Evolutionary conservation across 2,888 invertebrate genomes (phyloP), one percentile per base, ranked within the genome.

Genomic region (Adela reaumurella): DNA sequence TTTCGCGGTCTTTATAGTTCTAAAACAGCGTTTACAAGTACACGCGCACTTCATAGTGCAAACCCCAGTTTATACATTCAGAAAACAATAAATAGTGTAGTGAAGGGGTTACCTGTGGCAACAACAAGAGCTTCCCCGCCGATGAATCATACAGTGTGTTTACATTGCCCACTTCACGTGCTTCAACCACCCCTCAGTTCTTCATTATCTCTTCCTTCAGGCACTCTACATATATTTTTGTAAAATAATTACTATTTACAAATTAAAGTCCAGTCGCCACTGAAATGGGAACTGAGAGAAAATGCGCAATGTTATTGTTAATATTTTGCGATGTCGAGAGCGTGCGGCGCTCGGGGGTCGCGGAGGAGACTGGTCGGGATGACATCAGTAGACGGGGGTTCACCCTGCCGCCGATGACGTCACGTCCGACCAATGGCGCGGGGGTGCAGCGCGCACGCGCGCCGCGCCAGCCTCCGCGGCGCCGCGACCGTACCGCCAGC

Each of bases 351-450:
- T 3, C 3, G 35, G 14, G 8, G 14, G 11, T 8, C 68, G 68
- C 64, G 59, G 70, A 77, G 74, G 74, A 76, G 70, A 78, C 77
- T 78, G 76, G 70, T 74, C 62, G 66, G 72, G 71, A 35, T 35
- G 35, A 35, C 35, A 35, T 73, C 73, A 73, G 66, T 68, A n/a
- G n/a, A n/a, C 65, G 65, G 67, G 71, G 67, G 71, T 46, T 74
- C 74, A 77, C 74, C 77, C 35, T 35, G 35, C 35, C 14, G 76
- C 65, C 29, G 72, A 74, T 78, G 77, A 78, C 77, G 77, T 78
- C 77, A 78, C 66, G 68, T 58, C 68, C 71, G 68, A 69, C 77
- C 77, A 78, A 78, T 77, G 60, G 74, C 74, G 71, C 68, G 67
- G 63, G 63, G 63, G 63, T 64, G 58, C 57, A 49, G 46, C 54